These are phyloP conservation scores for Tachypleus tridentatus DNA, from an alignment of 1,140 invertebrate genomes.

Conservation along the genomic window DNA sequence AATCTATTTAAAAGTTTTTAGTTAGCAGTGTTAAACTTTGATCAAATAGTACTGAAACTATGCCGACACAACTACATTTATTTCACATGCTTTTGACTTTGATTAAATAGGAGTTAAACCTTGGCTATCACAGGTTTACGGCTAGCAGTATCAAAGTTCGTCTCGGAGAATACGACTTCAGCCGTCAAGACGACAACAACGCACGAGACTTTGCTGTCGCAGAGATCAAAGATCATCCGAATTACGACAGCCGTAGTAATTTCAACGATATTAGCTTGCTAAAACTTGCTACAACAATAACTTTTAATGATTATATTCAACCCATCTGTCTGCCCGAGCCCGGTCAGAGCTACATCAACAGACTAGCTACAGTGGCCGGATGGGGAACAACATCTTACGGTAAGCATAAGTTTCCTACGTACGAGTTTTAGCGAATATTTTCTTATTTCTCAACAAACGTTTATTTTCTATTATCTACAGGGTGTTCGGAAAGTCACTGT, in stretches of 20 bases:
- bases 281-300: conserved; percentile 23
- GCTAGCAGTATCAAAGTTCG: conserved; percentile 5
- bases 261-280: conserved; percentile 31
- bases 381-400: conserved; percentile 41
- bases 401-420: not conserved
- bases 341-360: conserved; percentile 9
- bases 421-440: too few species aligned
- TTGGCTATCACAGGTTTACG: too few species aligned
- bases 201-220: conserved; percentile 12
- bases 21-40: too few species aligned
- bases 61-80: too few species aligned
- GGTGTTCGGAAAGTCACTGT: too few species aligned
- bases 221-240: conserved; percentile 13
- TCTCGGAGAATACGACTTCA: conserved; percentile 15
- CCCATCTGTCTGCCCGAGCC: conserved; percentile 28
- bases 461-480: too few species aligned
- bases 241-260: conserved; percentile 25
- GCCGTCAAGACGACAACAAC: not conserved
- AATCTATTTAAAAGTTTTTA: too few species aligned
- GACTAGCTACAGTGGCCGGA: conserved; percentile 35
- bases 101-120: too few species aligned
- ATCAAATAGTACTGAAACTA: too few species aligned
- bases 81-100: too few species aligned
- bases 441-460: too few species aligned
- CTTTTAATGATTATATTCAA: conserved; percentile 25